A percentile compares a stretch with the other conserved stretches of the same genome.
These are phyloP conservation scores for Stomorhina lunata DNA, from an alignment of 2,888 invertebrate species.

Conservation along the genomic window DNA sequence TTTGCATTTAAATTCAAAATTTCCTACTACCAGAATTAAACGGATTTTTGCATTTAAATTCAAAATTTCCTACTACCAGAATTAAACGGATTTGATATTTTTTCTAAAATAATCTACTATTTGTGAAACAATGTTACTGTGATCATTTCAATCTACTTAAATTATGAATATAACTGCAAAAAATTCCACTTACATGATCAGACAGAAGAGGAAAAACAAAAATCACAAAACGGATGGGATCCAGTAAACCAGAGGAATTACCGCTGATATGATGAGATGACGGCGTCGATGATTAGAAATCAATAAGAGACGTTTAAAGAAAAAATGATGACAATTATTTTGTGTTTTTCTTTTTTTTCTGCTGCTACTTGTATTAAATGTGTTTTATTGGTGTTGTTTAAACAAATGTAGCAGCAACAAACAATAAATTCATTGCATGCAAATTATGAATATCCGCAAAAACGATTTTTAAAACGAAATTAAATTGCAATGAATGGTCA, in stretches of 20 bases:
- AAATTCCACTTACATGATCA: constrained; percentile 30
- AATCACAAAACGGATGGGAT: constrained; percentile 20
- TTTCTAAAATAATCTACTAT: background rate
- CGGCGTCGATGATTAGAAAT: constrained; percentile 40
- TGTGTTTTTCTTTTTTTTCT: background rate
- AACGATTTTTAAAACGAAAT: constrained; percentile 45
- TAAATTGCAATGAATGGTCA: constrained; percentile 29
- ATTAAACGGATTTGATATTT: too few species aligned
- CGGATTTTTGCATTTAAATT: too few species aligned
- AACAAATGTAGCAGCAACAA: background rate
- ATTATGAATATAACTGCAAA: background rate
- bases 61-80: too few species aligned
- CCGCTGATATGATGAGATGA: background rate
- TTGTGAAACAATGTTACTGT: background rate
- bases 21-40: too few species aligned
- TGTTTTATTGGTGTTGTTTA: background rate
- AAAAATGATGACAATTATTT: constrained; percentile 47
- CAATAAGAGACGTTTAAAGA: constrained; percentile 28
- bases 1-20: too few species aligned
- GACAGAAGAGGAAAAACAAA: background rate
- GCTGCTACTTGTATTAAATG: background rate
- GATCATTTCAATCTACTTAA: background rate
- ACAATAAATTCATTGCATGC: constrained; percentile 45
- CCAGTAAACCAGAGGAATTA: background rate
- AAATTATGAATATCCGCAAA: constrained; percentile 65